Evolutionary conservation across 2,888 invertebrate genomes (phyloP).

Genomic region (Leptarthrus brevirostris): DNA sequence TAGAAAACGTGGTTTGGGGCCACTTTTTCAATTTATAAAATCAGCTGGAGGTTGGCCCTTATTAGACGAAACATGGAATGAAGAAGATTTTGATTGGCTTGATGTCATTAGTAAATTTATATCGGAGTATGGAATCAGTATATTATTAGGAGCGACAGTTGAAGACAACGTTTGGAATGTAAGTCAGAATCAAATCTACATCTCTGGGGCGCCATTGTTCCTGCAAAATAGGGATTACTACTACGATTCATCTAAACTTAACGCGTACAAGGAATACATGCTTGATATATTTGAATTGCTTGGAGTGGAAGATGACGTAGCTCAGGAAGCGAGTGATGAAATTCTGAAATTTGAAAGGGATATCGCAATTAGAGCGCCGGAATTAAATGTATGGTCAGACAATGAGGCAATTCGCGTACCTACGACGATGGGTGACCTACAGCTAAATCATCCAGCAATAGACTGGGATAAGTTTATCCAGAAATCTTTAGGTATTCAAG

Average conservation of each 20-base stretch:
- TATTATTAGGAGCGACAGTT: constrained; percentile 1
- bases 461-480: constrained; percentile 21
- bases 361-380: constrained; percentile 1
- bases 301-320: neutral
- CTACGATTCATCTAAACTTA: neutral
- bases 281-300: constrained; percentile 3
- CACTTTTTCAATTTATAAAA: constrained; percentile 29
- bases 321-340: neutral
- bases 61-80: constrained; percentile 36
- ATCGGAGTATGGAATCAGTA: constrained; percentile 17
- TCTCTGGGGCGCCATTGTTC: neutral
- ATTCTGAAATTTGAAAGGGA: constrained; percentile 34
- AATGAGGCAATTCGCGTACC: neutral
- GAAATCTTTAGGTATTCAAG: neutral
- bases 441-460: constrained; percentile 1
- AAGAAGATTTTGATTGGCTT: constrained; percentile 19
- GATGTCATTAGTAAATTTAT: constrained; percentile 19
- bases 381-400: neutral
- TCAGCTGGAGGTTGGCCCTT: constrained; percentile 34
- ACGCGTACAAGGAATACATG: constrained; percentile 17
- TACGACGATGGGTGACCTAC: neutral
- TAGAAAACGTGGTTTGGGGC: neutral
- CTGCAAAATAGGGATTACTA: constrained; percentile 30
- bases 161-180: constrained; percentile 3
- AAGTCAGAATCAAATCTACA: constrained; percentile 9